A percentile compares a stretch with the other conserved stretches of the same genome.
Evolutionary conservation across 2,113 vertebrate species (phyloP).

Genomic region (Halichoerus grypus): DNA sequence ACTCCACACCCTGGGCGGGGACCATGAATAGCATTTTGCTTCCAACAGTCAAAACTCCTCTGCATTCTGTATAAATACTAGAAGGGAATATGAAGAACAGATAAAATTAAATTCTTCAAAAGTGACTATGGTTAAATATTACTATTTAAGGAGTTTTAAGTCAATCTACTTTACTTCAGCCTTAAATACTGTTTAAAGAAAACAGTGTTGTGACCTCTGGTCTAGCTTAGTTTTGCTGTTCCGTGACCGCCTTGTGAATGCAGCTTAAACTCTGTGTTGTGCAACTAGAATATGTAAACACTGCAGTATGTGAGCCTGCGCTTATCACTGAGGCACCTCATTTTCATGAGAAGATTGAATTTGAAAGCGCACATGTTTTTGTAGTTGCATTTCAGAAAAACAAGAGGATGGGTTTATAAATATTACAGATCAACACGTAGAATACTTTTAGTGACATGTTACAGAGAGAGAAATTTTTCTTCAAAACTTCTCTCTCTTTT

Average conservation of each 20-base stretch:
- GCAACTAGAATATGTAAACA: not conserved
- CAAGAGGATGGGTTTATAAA: not conserved
- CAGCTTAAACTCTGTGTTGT: not conserved
- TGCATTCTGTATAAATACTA: not conserved
- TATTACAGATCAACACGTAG: not conserved
- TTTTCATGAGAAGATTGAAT: slow-evolving; percentile 23
- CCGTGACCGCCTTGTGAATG: not conserved
- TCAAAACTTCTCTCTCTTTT: not conserved
- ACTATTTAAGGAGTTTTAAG: not conserved
- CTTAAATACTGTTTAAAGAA: not conserved
- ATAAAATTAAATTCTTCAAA: slow-evolving; percentile 27
- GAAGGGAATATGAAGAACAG: not conserved
- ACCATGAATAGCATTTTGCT: slow-evolving; percentile 19
- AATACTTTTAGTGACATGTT: not conserved
- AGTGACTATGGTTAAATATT: not conserved
- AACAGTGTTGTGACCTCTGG: not conserved
- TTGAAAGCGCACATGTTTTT: not conserved
- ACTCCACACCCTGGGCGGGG: slow-evolving; percentile 67
- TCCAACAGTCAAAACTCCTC: not conserved
- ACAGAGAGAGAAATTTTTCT: not conserved
- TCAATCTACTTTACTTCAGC: slow-evolving; percentile 18
- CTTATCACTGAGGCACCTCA: not conserved
- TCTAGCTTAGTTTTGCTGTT: not conserved
- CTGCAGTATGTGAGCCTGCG: not conserved
- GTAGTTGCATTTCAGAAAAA: slow-evolving; percentile 40